phyloP scores from a whole-genome alignment of 1,140 invertebrate species.

The Caerostris extrusa region DNA sequence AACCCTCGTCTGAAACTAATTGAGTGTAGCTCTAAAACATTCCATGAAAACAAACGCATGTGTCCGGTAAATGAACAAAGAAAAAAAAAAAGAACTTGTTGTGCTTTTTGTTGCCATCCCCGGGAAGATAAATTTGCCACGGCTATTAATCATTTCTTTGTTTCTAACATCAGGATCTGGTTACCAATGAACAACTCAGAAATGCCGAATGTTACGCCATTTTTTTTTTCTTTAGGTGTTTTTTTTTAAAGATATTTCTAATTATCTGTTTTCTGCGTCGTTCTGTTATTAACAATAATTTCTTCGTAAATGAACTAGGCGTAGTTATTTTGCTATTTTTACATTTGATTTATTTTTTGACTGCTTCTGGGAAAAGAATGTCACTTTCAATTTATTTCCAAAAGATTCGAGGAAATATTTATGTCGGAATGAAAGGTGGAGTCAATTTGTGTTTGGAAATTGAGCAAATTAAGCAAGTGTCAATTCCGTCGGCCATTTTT shows the following conservation, averaged over 20 bases:
- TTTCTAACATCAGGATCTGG: constrained; percentile 1
- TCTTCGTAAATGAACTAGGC: too few relatives aligned
- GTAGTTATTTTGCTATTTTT: too few relatives aligned
- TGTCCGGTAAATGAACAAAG: not conserved
- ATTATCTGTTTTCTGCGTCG: not conserved
- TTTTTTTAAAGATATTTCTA: not conserved
- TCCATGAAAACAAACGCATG: not conserved
- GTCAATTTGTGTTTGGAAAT: too few relatives aligned
- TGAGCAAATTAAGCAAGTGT: too few relatives aligned
- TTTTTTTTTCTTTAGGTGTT: not conserved
- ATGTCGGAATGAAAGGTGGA: too few relatives aligned
- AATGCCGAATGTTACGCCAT: not conserved
- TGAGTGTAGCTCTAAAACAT: not conserved
- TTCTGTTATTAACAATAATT: not conserved
- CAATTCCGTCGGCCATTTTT: too few relatives aligned
- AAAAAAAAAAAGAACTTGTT: not conserved
- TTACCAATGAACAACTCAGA: not conserved
- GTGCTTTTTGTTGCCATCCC: constrained; percentile 33
- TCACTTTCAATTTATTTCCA: too few relatives aligned
- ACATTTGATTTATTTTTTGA: too few relatives aligned
- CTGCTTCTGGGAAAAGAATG: too few relatives aligned
- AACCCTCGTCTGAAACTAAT: not conserved
- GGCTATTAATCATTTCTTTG: constrained; percentile 25
- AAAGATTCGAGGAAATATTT: too few relatives aligned
- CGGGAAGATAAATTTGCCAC: constrained; percentile 6